Evolutionary conservation across 1,140 invertebrate species (phyloP).

Genomic region (Pogonognathellus flavescens): DNA sequence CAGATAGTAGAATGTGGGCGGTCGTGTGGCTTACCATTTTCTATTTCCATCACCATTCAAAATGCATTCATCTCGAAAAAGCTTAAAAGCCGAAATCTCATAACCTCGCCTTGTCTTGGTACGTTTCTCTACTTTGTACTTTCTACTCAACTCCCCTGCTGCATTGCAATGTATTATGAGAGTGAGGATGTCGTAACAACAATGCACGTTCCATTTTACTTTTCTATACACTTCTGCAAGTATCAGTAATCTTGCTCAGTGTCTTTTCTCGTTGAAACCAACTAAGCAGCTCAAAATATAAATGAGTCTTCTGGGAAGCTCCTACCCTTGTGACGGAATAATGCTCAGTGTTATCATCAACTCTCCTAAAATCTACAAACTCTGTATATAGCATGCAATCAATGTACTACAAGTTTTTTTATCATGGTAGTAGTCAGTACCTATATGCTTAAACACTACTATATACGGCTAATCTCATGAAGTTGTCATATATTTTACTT

Average conservation of each 20-base stretch:
- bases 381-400: not conserved
- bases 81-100: slow-evolving; percentile 19
- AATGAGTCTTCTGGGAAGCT: slow-evolving; percentile 60
- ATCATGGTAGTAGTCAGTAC: too few species aligned
- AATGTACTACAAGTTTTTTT: not conserved
- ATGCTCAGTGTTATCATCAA: slow-evolving; percentile 19
- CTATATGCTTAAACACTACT: too few species aligned
- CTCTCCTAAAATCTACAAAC: slow-evolving; percentile 3
- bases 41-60: slow-evolving; percentile 15
- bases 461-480: too few species aligned
- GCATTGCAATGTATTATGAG: too few species aligned
- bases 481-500: too few species aligned
- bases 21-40: slow-evolving; percentile 23
- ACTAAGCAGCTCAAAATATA: slow-evolving; percentile 55
- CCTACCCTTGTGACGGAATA: slow-evolving; percentile 18
- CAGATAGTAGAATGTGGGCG: too few species aligned
- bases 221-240: not conserved
- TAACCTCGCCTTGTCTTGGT: not conserved
- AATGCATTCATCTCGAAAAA: slow-evolving; percentile 31
- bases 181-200: too few species aligned
- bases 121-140: not conserved
- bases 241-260: slow-evolving; percentile 14
- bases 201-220: too few species aligned
- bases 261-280: slow-evolving; percentile 11
- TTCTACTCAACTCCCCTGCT: not conserved